Evolutionary conservation across 2,888 invertebrate species (phyloP).

Genomic region (Pteria penguin): DNA sequence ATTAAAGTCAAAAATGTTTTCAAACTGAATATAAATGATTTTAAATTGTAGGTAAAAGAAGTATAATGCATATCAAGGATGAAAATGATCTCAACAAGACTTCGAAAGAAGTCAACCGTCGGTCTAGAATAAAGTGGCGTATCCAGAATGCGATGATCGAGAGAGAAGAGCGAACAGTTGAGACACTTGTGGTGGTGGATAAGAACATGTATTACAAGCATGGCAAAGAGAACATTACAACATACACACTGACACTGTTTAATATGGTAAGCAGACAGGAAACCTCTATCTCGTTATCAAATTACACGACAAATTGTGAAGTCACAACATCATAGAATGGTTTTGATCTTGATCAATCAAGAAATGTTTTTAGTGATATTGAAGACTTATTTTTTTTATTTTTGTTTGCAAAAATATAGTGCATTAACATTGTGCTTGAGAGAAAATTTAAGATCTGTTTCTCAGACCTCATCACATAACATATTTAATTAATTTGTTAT

Average conservation of each 20-base stretch:
- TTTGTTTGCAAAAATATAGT: too few species aligned
- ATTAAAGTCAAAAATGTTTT: not conserved
- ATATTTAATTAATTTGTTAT: too few species aligned
- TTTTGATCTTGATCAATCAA: too few species aligned
- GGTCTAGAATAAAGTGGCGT: not conserved
- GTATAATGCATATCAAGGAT: not conserved
- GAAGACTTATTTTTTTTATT: too few species aligned
- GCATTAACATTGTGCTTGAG: too few species aligned
- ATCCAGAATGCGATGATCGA: conserved; percentile 11
- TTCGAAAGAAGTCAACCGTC: not conserved
- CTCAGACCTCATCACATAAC: too few species aligned
- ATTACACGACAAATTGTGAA: too few species aligned
- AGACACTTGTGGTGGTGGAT: conserved; percentile 76
- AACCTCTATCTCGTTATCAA: too few species aligned
- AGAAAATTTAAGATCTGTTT: too few species aligned
- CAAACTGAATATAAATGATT: too few species aligned
- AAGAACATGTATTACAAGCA: conserved; percentile 74
- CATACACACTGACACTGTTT: conserved; percentile 75
- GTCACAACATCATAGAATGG: too few species aligned
- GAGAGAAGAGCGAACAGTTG: conserved; percentile 61
- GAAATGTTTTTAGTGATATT: too few species aligned
- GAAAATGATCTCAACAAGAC: conserved; percentile 7
- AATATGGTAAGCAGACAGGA: conserved; percentile 70
- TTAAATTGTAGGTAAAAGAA: conserved; percentile 11
- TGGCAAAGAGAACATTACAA: conserved; percentile 75